A percentile compares a stretch with the other conserved stretches of the same genome.
phyloP scores from a whole-genome alignment of 2,797 vertebrate species.

The Eulemur rubriventer region DNA sequence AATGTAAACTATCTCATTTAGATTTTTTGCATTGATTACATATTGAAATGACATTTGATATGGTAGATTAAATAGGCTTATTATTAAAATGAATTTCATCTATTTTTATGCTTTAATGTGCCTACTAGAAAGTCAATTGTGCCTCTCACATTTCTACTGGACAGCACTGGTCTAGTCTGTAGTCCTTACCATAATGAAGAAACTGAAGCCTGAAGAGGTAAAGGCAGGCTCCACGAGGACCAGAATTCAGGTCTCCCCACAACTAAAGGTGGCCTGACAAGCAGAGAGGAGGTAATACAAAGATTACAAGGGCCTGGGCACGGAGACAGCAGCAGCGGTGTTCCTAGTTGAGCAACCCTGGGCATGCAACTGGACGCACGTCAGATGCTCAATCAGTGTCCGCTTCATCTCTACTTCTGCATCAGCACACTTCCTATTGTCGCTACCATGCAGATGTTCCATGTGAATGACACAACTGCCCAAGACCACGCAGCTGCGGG shows the following conservation, averaged over 20 bases:
- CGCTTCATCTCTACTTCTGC: neutral
- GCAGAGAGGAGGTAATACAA: neutral
- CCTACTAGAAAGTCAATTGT: neutral
- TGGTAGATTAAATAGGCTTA: neutral
- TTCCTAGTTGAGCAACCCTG: neutral
- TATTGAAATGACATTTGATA: neutral
- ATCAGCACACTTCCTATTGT: neutral
- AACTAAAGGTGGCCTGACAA: neutral
- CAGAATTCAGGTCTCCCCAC: neutral
- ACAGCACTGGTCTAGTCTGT: neutral
- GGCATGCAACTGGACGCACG: neutral
- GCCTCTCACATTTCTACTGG: neutral
- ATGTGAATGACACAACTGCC: neutral
- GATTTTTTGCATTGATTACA: neutral
- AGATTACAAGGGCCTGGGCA: neutral
- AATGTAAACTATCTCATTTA: neutral
- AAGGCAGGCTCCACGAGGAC: neutral
- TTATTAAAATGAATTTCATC: neutral
- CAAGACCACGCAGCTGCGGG: accelerated
- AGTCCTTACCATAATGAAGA: neutral
- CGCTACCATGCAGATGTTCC: accelerated
- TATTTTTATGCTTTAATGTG: neutral
- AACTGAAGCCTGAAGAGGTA: neutral
- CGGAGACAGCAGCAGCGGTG: accelerated
- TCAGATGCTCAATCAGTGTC: neutral